Evolutionary conservation across 1,140 invertebrate species (phyloP).

Genomic region (Tetranychus cinnabarinus): DNA sequence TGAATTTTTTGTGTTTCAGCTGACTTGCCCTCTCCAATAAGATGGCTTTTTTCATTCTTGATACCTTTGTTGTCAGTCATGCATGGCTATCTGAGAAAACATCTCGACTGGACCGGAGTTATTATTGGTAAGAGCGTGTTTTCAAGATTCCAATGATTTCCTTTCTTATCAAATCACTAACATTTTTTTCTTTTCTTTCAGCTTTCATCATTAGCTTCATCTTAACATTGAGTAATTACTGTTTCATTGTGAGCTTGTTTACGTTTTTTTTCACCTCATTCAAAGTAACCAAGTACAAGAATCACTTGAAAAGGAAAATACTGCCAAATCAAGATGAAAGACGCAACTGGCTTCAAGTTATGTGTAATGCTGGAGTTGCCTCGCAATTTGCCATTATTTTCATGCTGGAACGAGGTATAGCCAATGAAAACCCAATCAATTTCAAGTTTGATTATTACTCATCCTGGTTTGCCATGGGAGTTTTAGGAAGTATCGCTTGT

Average conservation of each 20-base stretch:
- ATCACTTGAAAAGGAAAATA: slow-evolving; percentile 38
- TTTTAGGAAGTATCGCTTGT: slow-evolving; percentile 48
- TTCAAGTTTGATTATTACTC: slow-evolving; percentile 46
- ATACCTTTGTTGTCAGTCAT: not conserved
- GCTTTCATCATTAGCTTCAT: slow-evolving; percentile 49
- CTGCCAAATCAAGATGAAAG: slow-evolving; percentile 51
- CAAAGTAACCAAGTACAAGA: slow-evolving; percentile 50
- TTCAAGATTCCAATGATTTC: not conserved
- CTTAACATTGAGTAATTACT: slow-evolving; percentile 48
- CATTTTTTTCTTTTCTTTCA: slow-evolving; percentile 19
- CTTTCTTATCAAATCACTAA: not conserved
- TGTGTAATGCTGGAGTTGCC: slow-evolving; percentile 74
- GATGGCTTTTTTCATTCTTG: not conserved
- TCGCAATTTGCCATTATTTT: slow-evolving; percentile 50
- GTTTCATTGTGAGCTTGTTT: slow-evolving; percentile 43
- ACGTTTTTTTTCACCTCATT: slow-evolving; percentile 58
- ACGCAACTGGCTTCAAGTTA: slow-evolving; percentile 68
- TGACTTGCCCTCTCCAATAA: not conserved
- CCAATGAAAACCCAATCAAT: slow-evolving; percentile 49
- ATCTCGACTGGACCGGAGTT: not conserved
- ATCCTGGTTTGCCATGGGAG: slow-evolving; percentile 53
- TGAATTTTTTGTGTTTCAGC: not conserved
- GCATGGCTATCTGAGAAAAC: not conserved
- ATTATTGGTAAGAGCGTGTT: slow-evolving; percentile 1
- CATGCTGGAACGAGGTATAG: slow-evolving; percentile 44